Evolutionary conservation across 2,113 vertebrate genomes (phyloP).

Genomic region (Anser brachyrhynchus): DNA sequence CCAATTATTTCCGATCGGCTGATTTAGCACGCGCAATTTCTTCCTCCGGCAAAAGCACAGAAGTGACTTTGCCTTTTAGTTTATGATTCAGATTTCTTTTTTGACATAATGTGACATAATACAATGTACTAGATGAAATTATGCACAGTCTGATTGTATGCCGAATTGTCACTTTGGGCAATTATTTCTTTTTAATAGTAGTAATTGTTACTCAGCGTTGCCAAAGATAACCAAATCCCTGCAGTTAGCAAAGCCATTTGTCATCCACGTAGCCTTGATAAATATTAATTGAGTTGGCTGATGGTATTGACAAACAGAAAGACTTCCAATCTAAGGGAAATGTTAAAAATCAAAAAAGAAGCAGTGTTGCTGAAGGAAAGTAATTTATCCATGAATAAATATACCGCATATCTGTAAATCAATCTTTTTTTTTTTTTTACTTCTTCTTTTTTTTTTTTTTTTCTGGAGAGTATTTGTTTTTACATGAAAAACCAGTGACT

Average conservation of each 20-base stretch:
- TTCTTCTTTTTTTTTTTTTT: not conserved
- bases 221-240: not conserved
- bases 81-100: not conserved
- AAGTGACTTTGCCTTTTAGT: not conserved
- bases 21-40: fast-evolving
- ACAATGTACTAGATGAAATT: not conserved
- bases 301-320: constrained; percentile 36
- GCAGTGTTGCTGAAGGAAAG: not conserved
- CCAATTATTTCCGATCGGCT: not conserved
- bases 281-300: constrained; percentile 22
- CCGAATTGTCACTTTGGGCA: constrained; percentile 21
- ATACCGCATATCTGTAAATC: not conserved
- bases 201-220: constrained; percentile 35
- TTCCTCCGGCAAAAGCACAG: not conserved
- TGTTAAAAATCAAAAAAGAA: not conserved
- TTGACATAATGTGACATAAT: constrained; percentile 17
- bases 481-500: not conserved
- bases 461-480: not conserved
- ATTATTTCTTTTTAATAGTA: constrained; percentile 24
- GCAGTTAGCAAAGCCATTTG: constrained; percentile 19
- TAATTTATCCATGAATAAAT: not conserved
- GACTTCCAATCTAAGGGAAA: not conserved
- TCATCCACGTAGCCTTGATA: not conserved
- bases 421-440: not conserved
- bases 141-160: not conserved